Conservation (phyloP, 2,888 invertebrate genomes). For the Eristalis arbustorum region DNA sequence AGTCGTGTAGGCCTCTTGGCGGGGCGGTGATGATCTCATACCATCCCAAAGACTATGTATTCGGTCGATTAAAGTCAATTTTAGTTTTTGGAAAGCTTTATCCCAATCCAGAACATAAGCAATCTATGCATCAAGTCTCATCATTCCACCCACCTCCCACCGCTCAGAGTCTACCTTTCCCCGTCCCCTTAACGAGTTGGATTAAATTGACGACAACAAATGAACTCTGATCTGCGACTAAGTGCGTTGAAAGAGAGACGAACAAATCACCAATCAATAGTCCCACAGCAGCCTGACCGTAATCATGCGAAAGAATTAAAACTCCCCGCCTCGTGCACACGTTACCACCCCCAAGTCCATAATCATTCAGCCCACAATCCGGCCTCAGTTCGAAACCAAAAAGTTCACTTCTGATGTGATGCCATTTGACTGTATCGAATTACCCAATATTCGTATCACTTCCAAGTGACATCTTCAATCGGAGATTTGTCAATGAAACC, state of each 20-base stretch:
- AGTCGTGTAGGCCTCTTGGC: no score
- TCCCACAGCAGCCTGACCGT: background rate
- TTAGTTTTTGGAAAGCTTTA: no score
- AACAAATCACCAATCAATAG: background rate
- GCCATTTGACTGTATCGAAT: conserved; percentile 65
- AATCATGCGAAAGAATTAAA: background rate
- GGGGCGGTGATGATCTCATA: no score
- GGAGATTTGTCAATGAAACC: conserved; percentile 56
- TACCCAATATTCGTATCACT: conserved; percentile 64
- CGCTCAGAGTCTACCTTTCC: no score
- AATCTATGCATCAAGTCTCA: no score
- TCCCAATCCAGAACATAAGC: no score
- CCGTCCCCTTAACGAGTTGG: background rate
- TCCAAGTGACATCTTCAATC: conserved; percentile 63
- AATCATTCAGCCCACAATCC: background rate
- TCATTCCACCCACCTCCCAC: no score
- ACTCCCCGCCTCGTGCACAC: background rate
- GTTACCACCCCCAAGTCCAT: background rate
- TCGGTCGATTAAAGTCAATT: no score
- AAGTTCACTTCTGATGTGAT: conserved; percentile 61
- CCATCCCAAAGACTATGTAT: no score
- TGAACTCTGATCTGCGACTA: background rate
- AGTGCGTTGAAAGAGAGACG: background rate
- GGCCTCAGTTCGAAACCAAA: conserved; percentile 16
- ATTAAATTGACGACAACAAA: background rate